Base-by-base conservation (phyloP, 2,113 vertebrate species). In the Psilopsiagon aurifrons region DNA sequence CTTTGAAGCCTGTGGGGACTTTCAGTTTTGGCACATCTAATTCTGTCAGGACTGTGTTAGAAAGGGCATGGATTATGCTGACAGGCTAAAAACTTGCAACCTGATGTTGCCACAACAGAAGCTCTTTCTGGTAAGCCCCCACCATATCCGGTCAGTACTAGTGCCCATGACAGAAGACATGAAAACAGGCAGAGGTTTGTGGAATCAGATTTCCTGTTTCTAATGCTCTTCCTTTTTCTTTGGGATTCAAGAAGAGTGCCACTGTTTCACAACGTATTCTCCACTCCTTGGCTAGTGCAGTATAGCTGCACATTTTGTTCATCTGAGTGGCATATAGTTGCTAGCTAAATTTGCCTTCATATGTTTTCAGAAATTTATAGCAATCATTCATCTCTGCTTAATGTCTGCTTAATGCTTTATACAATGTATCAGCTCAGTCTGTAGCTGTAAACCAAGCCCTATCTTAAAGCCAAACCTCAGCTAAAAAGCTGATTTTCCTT, bases 211-310 rank as follows among this genome's bases (percentile, higher is more conserved):
- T 68, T 92, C 11, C 35, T 47, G 10, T 19, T 70, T 62, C 41
- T 66, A 39, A 29, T 10, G 31, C 4, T 44, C 10, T 60, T 76
- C 19, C 17, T 59, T 77, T 57, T 37, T 70, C 12, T 43, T 8
- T 25, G 14, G 8, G 10, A 31, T 79, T 80, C 1, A 5, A 46
- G 37, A 52, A 29, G 33, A 37, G 15, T 59, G 20, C 3, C 24
- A 0, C 0, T 70, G 18, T 44, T 68, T 64, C 20, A 39, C 47
- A 82, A 46, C 4, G 4, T 7, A 18, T 54, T 54, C 7, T 7
- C 22, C 0, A 0, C 13, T 59, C 70, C 76, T n/a, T 68, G 19
- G 10, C 3, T 13, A 16, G 13, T 0, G 4, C 63, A 20, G 10
- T 19, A 47, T 11, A 17, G 7, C 29, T 29, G 9, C 10, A 29